phyloP scores from a whole-genome alignment of 1,140 invertebrate genomes.

The Chironomus striatipennis region DNA sequence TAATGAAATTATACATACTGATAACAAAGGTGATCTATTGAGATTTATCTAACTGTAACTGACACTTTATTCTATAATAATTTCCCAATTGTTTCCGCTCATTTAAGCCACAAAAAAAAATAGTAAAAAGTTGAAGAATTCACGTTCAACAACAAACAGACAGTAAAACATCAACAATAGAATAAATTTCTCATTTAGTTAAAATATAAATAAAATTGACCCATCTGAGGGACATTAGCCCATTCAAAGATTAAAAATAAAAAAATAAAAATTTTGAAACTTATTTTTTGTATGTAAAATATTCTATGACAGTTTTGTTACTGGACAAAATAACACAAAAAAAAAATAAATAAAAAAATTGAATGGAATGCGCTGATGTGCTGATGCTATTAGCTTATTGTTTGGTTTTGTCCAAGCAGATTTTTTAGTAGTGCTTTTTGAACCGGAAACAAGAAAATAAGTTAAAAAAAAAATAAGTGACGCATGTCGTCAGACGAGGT shows the following conservation, averaged over 20 bases:
- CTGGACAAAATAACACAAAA: no score
- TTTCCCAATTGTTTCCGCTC: constrained; percentile 7
- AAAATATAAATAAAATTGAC: neutral
- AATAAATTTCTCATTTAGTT: neutral
- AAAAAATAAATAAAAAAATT: neutral
- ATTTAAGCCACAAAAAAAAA: neutral
- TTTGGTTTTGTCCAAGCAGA: neutral
- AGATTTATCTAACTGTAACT: neutral
- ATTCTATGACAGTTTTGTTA: neutral
- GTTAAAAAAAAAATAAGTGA: constrained; percentile 13
- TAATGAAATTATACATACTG: neutral
- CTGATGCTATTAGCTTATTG: constrained; percentile 12
- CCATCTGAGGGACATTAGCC: neutral
- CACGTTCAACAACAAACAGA: neutral
- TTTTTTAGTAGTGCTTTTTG: constrained; percentile 5
- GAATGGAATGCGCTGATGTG: constrained; percentile 6
- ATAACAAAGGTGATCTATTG: neutral
- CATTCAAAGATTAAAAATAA: neutral
- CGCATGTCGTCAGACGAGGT: constrained; percentile 16
- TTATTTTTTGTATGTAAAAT: neutral
- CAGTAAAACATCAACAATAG: neutral
- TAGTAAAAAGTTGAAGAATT: neutral
- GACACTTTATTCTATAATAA: constrained; percentile 10
- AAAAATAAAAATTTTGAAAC: no score
- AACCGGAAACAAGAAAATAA: constrained; percentile 10